Conservation (phyloP, 2,797 vertebrate species). For the Peromyscus melanophrys region DNA sequence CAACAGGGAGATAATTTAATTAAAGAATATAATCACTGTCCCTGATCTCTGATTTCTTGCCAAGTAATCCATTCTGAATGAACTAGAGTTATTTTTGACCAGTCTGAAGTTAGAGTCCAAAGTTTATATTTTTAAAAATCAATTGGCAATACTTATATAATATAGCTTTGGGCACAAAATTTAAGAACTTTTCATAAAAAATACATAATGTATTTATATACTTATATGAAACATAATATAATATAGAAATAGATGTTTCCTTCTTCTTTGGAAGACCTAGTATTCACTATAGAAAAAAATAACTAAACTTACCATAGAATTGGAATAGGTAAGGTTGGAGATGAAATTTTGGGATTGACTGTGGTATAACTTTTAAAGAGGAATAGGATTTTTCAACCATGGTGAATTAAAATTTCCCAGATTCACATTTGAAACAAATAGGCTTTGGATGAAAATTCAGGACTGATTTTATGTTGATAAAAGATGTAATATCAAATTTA, state of each 20-base stretch:
- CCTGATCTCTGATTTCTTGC: neutral
- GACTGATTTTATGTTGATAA: neutral
- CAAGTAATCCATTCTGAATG: neutral
- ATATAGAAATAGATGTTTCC: neutral
- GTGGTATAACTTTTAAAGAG: neutral
- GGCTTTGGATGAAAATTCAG: neutral
- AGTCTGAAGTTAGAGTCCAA: neutral
- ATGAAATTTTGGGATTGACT: neutral
- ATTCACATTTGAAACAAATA: constrained; percentile 5
- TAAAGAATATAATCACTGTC: neutral
- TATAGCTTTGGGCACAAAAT: neutral
- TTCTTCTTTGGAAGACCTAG: neutral
- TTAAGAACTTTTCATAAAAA: neutral
- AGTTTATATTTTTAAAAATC: neutral
- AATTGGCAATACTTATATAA: neutral
- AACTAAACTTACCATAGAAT: neutral
- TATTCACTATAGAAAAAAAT: neutral
- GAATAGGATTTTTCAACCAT: neutral
- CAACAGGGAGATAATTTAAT: neutral
- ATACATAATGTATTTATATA: neutral
- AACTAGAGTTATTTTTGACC: neutral
- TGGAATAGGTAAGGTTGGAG: neutral
- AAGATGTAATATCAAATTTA: neutral
- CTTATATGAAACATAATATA: neutral
- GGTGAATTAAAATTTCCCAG: neutral